Conservation (phyloP, 2,113 vertebrate species). For the Catagonus wagneri region DNA sequence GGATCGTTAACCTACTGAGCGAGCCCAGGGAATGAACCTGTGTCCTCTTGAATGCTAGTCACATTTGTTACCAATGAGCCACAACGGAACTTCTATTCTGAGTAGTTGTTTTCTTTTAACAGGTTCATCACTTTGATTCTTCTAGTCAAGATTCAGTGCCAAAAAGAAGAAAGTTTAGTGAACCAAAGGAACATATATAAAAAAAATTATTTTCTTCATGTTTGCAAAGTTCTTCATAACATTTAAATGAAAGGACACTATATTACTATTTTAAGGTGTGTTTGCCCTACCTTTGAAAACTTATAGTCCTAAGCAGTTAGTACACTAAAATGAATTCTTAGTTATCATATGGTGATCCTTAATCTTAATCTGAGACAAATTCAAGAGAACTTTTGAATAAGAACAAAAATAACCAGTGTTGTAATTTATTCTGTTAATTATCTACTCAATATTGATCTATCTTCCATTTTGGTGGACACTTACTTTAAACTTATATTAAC, state of each 20-base stretch:
- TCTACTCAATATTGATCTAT: slow-evolving; percentile 36
- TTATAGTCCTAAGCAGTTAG: slow-evolving; percentile 32
- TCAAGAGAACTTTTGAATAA: slow-evolving; percentile 57
- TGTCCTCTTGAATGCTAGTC: too few species aligned
- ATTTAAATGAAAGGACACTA: slow-evolving; percentile 46
- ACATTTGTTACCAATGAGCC: too few species aligned
- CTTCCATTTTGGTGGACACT: slow-evolving; percentile 54
- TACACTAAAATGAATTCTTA: slow-evolving; percentile 62
- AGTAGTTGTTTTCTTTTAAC: slow-evolving; percentile 64
- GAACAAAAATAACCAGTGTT: slow-evolving; percentile 50
- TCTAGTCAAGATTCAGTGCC: slow-evolving; percentile 90
- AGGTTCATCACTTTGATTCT: slow-evolving; percentile 88
- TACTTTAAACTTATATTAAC: slow-evolving; percentile 38
- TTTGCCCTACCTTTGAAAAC: slow-evolving; percentile 60
- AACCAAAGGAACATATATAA: slow-evolving; percentile 90
- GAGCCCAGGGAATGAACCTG: too few species aligned
- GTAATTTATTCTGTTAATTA: slow-evolving; percentile 45
- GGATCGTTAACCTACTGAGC: too few species aligned
- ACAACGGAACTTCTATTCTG: too few species aligned
- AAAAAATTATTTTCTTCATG: not conserved
- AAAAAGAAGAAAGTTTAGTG: slow-evolving; percentile 94
- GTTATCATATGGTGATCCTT: slow-evolving; percentile 49
- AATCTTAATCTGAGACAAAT: slow-evolving; percentile 43
- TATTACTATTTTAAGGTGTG: slow-evolving; percentile 64
- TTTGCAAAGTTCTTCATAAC: not conserved